These are phyloP conservation scores for Melangyna quadrimaculata DNA, from an alignment of 2,888 invertebrate genomes.

Conservation along the genomic window DNA sequence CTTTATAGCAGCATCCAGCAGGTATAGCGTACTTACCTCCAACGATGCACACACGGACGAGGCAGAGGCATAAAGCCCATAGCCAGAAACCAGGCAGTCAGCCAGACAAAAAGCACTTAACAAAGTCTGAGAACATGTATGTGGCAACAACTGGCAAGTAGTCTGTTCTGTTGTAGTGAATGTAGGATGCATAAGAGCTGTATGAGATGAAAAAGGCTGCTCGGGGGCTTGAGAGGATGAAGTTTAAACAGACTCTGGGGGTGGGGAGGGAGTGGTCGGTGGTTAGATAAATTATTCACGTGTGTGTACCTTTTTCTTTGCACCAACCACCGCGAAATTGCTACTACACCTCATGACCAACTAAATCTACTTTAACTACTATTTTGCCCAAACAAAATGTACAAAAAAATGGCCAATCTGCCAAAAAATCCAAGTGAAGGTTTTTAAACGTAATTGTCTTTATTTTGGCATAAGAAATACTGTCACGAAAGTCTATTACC, in stretches of 20 bases:
- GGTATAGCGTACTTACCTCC: neutral
- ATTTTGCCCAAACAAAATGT: conserved; percentile 36
- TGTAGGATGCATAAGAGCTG: neutral
- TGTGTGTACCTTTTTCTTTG: conserved; percentile 52
- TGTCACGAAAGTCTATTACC: too few species aligned
- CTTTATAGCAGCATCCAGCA: conserved; percentile 2
- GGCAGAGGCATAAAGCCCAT: neutral
- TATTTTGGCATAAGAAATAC: too few species aligned
- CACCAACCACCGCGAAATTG: conserved; percentile 10
- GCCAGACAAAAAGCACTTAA: conserved; percentile 71
- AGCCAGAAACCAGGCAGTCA: too few species aligned
- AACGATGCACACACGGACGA: neutral
- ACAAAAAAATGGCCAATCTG: too few species aligned
- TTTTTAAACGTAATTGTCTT: too few species aligned
- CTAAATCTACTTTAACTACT: neutral
- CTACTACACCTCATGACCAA: conserved; percentile 2
- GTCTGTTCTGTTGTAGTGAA: neutral
- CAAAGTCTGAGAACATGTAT: conserved; percentile 69
- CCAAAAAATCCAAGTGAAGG: too few species aligned
- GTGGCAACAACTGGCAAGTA: conserved; percentile 60
- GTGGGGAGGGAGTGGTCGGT: too few species aligned
- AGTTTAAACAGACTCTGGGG: conserved; percentile 59
- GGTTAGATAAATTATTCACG: conserved; percentile 67
- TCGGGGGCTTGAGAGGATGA: conserved; percentile 43
- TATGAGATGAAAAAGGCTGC: conserved; percentile 41